phyloP scores from a whole-genome alignment of 2,888 invertebrate species.

The Nomada ruficornis region DNA sequence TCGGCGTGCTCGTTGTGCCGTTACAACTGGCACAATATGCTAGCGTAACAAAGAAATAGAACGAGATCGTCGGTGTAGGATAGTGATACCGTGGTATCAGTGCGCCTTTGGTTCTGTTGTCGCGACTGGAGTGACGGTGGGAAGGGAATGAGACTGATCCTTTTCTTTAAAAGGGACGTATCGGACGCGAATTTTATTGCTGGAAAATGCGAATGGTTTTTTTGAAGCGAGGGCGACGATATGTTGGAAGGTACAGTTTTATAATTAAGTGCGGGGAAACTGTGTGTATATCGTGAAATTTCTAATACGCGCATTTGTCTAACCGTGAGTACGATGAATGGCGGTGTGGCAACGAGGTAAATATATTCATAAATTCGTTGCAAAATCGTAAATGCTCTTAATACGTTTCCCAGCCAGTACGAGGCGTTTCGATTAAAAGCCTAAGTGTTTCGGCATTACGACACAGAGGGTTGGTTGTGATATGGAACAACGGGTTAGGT shows the following conservation, averaged over 20 bases:
- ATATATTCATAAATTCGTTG: no score
- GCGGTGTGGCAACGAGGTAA: no score
- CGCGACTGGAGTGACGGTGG: not conserved
- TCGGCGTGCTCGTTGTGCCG: constrained; percentile 50
- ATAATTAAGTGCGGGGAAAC: no score
- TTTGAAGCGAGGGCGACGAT: not conserved
- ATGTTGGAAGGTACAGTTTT: no score
- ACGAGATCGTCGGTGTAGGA: constrained; percentile 30
- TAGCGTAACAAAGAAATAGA: constrained; percentile 46
- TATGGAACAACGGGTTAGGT: constrained; percentile 58
- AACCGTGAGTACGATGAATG: no score
- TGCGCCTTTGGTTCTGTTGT: not conserved
- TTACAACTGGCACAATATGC: constrained; percentile 42
- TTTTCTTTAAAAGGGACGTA: not conserved
- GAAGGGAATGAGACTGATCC: no score
- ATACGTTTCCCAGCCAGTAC: not conserved
- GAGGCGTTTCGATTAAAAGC: constrained; percentile 34
- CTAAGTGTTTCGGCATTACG: constrained; percentile 43
- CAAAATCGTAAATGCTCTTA: not conserved
- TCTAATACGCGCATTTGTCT: no score
- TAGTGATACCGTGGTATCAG: constrained; percentile 11
- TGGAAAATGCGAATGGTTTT: not conserved
- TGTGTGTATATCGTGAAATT: no score
- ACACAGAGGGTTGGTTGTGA: constrained; percentile 45
- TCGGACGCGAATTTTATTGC: not conserved